Evolutionary conservation across 1,140 invertebrate genomes (phyloP).

Genomic region (Dysdera silvatica): DNA sequence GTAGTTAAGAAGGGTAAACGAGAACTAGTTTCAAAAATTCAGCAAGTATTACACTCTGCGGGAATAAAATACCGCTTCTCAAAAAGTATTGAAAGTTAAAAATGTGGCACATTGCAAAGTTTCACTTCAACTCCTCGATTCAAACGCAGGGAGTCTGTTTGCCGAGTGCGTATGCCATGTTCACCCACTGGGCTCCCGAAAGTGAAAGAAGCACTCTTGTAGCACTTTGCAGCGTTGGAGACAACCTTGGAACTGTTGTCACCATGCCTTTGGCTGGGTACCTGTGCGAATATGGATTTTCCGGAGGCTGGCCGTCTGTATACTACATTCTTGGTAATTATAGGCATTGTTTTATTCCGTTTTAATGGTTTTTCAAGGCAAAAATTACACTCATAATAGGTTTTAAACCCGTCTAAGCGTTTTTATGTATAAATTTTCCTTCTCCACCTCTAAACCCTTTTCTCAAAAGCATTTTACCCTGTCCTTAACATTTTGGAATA

Average conservation of each 20-base stretch:
- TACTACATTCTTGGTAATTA: conserved; percentile 62
- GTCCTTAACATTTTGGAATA: too few relatives aligned
- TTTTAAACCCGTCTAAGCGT: too few relatives aligned
- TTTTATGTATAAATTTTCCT: too few relatives aligned
- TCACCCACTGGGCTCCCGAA: conserved; percentile 35
- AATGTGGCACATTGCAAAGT: neutral
- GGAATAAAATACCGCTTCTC: too few relatives aligned
- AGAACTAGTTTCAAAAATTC: too few relatives aligned
- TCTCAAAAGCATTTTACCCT: too few relatives aligned
- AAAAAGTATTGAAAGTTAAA: neutral
- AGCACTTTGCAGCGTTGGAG: conserved; percentile 29
- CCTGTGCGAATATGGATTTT: conserved; percentile 42
- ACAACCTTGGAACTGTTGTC: conserved; percentile 39
- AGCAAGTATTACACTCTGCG: too few relatives aligned
- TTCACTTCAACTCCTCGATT: too few relatives aligned
- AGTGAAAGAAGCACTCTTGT: conserved; percentile 24
- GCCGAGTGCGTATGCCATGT: conserved; percentile 42
- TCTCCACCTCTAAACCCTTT: too few relatives aligned
- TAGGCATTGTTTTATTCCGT: neutral
- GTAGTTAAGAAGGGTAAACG: too few relatives aligned
- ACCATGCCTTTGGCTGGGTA: conserved; percentile 36
- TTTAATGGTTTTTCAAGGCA: too few relatives aligned
- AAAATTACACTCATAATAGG: too few relatives aligned
- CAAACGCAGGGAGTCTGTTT: conserved; percentile 37
- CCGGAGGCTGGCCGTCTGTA: conserved; percentile 57